Evolutionary conservation across 2,888 invertebrate species (phyloP).

Genomic region (Tetheella fluctuosa): DNA sequence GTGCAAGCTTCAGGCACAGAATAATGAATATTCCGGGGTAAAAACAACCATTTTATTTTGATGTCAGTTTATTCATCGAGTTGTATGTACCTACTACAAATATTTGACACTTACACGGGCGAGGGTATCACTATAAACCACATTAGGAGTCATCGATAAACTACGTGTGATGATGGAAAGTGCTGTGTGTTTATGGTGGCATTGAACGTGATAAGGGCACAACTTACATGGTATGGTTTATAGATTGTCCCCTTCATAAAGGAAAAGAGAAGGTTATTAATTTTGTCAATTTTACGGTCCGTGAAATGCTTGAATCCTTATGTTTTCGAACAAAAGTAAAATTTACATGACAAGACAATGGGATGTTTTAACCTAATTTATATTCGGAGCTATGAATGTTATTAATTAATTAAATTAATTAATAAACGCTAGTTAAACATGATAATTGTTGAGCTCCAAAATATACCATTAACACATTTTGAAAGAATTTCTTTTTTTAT

Average conservation of each 20-base stretch:
- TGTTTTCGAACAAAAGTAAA: not conserved
- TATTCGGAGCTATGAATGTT: constrained; percentile 1
- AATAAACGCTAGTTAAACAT: not conserved
- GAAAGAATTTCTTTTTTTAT: not conserved
- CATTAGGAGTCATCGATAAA: not conserved
- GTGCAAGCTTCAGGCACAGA: not conserved
- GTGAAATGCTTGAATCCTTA: constrained; percentile 2
- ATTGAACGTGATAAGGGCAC: not conserved
- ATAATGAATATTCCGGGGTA: not conserved
- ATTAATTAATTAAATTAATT: not conserved
- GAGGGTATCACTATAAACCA: not conserved
- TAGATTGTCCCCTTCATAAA: not conserved
- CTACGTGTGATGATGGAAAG: not conserved
- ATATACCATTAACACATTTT: not conserved
- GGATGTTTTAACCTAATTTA: not conserved
- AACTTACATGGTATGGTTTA: constrained; percentile 2
- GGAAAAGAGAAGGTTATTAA: not conserved
- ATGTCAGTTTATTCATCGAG: not conserved
- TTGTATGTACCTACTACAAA: not conserved
- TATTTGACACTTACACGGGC: not conserved
- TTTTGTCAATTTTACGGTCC: constrained; percentile 1
- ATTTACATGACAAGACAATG: not conserved
- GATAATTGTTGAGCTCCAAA: not conserved
- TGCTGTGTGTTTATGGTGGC: not conserved
- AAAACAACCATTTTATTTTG: not conserved